phyloP scores from a whole-genome alignment of 2,797 vertebrate species.

The Catamblyrhynchus diadema region DNA sequence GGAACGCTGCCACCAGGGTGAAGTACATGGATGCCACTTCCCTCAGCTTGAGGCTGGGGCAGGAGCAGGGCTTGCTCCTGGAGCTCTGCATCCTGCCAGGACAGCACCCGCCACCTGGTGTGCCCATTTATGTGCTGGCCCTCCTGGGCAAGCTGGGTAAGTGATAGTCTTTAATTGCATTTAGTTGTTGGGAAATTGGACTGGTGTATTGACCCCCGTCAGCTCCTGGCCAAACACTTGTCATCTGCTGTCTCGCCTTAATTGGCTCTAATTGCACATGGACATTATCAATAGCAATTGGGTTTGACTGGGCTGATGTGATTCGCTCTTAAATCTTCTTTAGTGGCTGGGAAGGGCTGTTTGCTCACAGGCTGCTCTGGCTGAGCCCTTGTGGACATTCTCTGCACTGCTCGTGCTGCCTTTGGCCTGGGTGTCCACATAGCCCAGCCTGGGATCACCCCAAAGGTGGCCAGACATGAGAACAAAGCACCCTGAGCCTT shows the following conservation, averaged over 20 bases:
- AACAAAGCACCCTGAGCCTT: not conserved
- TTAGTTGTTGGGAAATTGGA: slow-evolving; percentile 87
- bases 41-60: slow-evolving; percentile 79
- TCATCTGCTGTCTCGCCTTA: slow-evolving; percentile 78
- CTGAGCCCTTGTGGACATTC: not conserved
- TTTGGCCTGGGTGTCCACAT: not conserved
- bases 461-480: not conserved
- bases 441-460: not conserved
- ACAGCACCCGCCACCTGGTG: not conserved
- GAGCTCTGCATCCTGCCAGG: slow-evolving; percentile 45
- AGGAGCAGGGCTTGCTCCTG: slow-evolving; percentile 57
- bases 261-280: slow-evolving; percentile 85
- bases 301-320: slow-evolving; percentile 54
- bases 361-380: not conserved
- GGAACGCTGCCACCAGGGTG: slow-evolving; percentile 81
- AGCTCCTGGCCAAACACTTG: slow-evolving; percentile 76
- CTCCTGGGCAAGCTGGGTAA: slow-evolving; percentile 71
- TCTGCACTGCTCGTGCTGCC: not conserved
- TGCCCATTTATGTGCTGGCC: slow-evolving; percentile 83
- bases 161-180: slow-evolving; percentile 83
- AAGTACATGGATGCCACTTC: slow-evolving; percentile 90
- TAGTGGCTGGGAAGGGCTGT: not conserved
- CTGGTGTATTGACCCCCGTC: slow-evolving; percentile 79
- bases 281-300: slow-evolving; percentile 81
- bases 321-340: not conserved